Evolutionary conservation across 2,113 vertebrate species (phyloP).

Genomic region (Tapirus terrestris): DNA sequence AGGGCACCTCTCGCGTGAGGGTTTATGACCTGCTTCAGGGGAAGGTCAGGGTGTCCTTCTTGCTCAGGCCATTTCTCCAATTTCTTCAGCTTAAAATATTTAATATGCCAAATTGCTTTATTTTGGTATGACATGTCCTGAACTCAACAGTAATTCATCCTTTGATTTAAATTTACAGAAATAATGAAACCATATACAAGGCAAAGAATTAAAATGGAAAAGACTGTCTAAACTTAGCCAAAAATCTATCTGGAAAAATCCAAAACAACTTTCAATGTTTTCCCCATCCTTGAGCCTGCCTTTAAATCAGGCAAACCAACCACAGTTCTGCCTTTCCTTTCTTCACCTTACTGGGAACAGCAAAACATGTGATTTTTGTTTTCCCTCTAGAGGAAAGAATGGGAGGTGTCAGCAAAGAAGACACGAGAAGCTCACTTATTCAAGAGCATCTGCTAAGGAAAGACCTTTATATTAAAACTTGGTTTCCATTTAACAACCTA

Average conservation of each 20-base stretch:
- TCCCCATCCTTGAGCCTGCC: neutral
- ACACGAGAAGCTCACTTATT: neutral
- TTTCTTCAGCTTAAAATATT: neutral
- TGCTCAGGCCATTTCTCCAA: neutral
- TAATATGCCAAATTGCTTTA: neutral
- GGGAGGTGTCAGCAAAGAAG: neutral
- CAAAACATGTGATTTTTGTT: neutral
- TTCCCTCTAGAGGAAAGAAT: neutral
- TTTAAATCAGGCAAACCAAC: neutral
- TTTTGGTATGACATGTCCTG: neutral
- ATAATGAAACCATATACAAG: neutral
- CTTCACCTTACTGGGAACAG: neutral
- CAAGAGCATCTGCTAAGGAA: neutral
- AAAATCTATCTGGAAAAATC: neutral
- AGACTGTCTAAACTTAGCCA: neutral
- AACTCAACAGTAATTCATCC: neutral
- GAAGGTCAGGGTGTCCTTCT: neutral
- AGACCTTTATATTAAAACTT: neutral
- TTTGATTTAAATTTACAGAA: neutral
- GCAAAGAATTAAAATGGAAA: neutral
- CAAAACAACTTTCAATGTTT: neutral
- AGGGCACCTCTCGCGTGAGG: neutral
- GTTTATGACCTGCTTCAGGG: neutral
- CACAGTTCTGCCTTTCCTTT: neutral
- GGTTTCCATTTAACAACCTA: neutral